Evolutionary conservation across 2,888 invertebrate genomes (phyloP), one percentile per base, ranked within the genome.

Genomic region (Trachelus iudaicus): DNA sequence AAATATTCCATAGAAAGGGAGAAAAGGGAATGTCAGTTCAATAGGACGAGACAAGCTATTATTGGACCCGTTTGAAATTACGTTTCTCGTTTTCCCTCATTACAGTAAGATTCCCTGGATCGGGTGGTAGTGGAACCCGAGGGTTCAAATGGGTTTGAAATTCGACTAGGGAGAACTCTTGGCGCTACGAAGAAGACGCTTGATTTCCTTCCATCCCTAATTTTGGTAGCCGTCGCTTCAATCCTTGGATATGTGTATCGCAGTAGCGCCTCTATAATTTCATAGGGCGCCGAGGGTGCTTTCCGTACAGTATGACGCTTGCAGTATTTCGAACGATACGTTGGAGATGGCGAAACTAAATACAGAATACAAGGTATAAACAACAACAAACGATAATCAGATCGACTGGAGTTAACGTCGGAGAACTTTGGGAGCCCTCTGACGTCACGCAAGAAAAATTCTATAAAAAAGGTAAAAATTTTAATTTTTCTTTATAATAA

Each of bases 11-110:
- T 2, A 23, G 15, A 15, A 40, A 23, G 0, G 23, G 23, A 56
- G 23, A 56, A 56, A 23, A 56, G 12, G 30, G 13, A 71, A 30
- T 71, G 23, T 71, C 71, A 33, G 34, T 34, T 30, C 35, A 12
- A 74, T 34, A 37, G 74, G 30, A 71, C 33, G 74, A 74, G 35
- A 30, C 34, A 34, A 30, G 77, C 69, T 77, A 40, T 79, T 80
- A 80, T 81, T 77, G 81, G 69, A 80, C 79, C 75, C 79, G 80
- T 82, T 81, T 81, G 80, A 84, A 83, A 85, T 85, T 84, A 78
- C 81, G 76, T 83, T 82, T 80, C 78, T 73, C 79, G 75, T 77
- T 76, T 77, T 79, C 76, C 78, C 77, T 35, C 56, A 37, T 80
- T 69, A 68, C 15, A 71, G 31, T 34, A 71, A 34, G 71, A 23